Base-by-base conservation (phyloP, 2,113 vertebrate genomes). In the Sialia sialis region DNA sequence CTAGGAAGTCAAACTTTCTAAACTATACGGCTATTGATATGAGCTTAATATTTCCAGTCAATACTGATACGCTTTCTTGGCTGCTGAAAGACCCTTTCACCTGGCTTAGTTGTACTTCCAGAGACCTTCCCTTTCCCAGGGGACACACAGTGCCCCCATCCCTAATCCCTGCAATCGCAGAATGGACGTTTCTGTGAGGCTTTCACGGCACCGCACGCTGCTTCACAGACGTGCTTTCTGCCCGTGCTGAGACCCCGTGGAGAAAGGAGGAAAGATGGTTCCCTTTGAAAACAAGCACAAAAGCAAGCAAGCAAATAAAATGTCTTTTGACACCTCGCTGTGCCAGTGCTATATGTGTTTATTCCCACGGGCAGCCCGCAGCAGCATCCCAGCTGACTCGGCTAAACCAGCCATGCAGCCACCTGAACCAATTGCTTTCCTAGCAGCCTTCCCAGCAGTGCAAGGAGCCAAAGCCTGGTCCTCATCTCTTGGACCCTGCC, bases 21-120 rank as follows among this genome's bases (percentile, higher is more conserved):
- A 93, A 74, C 59, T 62, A 55, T 55, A 77, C 26, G 74, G 44
- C 75, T 80, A 26, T 20, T 80, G 90, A 74, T 80, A 75, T 6
- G 67, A 82, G 38, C 30, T 21, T 70, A 84, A 68, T 36, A 39
- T 36, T 85, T 66, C 41, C 63, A 70, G 79, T 79, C 79, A 62
- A 52, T 79, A 54, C 49, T 34, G 80, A 89, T 74, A 76, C 0
- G 6, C 36, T 94, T 84, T 84, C 69, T 83, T 63, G 60, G 68
- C 64, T 93, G 55, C 90, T 92, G 86, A 89, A 92, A 89, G 54
- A 81, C 18, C 48, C 64, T 92, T 94, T 84, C 69, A 51, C 30
- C 64, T 82, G 21, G 12, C 34, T 66, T 48, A 88, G 49, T 32
- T 29, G 30, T 44, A 11, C 72, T 49, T 84, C 30, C 84, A 84